These are phyloP conservation scores for Siniperca obscura DNA, from an alignment of 2,797 vertebrate genomes.

Conservation along the genomic window DNA sequence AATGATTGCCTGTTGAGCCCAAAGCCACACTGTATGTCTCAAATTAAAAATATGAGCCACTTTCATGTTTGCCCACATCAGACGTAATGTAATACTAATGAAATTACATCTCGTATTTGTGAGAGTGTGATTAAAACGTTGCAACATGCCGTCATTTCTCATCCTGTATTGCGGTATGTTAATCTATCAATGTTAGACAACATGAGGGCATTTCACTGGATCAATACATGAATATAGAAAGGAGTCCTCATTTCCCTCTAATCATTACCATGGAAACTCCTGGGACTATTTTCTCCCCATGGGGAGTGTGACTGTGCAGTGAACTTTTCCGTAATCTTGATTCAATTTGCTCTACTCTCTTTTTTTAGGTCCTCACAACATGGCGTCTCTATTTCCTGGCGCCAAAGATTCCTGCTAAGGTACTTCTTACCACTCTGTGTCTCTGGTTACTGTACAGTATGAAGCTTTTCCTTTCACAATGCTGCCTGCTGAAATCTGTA, in stretches of 20 bases:
- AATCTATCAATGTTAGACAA: constrained; percentile 52
- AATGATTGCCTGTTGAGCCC: constrained; percentile 36
- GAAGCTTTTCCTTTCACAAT: background rate
- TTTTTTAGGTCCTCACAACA: constrained; percentile 86
- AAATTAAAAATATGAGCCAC: constrained; percentile 41
- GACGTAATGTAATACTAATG: constrained; percentile 41
- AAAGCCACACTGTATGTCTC: constrained; percentile 10
- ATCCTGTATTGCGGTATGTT: constrained; percentile 8
- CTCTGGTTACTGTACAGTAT: constrained; percentile 1
- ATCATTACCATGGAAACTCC: constrained; percentile 71
- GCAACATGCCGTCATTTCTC: constrained; percentile 25
- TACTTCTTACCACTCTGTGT: constrained; percentile 35
- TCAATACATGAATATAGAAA: constrained; percentile 65
- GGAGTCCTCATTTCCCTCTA: constrained; percentile 37
- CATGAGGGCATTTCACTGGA: constrained; percentile 66
- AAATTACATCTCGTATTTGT: constrained; percentile 34
- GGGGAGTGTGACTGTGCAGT: constrained; percentile 37
- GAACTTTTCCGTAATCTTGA: constrained; percentile 57
- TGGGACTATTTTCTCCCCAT: constrained; percentile 38
- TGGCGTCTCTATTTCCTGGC: constrained; percentile 89
- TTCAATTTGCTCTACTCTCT: constrained; percentile 41
- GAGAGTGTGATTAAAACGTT: constrained; percentile 44
- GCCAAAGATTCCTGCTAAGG: constrained; percentile 87
- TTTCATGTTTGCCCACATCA: constrained; percentile 28
- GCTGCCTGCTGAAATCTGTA: background rate